Percentiles rank a stretch among this genome's conserved stretches.
Conservation (phyloP, 2,888 invertebrate genomes). For the Cancer borealis region DNA sequence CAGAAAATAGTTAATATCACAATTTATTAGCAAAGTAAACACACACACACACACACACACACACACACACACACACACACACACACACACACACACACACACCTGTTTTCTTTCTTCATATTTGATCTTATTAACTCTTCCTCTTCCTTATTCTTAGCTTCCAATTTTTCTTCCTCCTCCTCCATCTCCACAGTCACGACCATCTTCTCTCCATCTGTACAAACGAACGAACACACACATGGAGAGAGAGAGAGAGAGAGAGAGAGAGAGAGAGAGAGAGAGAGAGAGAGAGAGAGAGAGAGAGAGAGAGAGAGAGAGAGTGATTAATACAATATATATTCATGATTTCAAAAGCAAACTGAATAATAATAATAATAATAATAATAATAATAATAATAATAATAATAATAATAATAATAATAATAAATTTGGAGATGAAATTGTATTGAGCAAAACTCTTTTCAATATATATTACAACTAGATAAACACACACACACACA, state of each 20-base stretch:
- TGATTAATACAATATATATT: too few relatives aligned
- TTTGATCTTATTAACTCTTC: constrained; percentile 27
- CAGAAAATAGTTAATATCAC: neutral
- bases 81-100: neutral
- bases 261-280: neutral
- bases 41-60: neutral
- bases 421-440: too few relatives aligned
- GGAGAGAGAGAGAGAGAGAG: neutral
- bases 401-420: neutral
- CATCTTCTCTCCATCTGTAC: neutral
- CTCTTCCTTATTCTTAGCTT: constrained; percentile 34
- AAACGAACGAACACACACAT: neutral
- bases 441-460: too few relatives aligned
- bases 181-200: constrained; percentile 54
- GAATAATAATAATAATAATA: neutral
- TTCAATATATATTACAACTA: too few relatives aligned
- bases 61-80: neutral
- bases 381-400: neutral
- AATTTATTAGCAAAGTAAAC: neutral
- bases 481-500: constrained; percentile 20
- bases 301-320: neutral
- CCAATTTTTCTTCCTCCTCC: constrained; percentile 58
- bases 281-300: constrained; percentile 2
- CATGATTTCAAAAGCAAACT: too few relatives aligned
- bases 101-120: constrained; percentile 24